These are phyloP conservation scores for Chouioia cunea DNA, from an alignment of 2,888 invertebrate genomes.

Conservation along the genomic window DNA sequence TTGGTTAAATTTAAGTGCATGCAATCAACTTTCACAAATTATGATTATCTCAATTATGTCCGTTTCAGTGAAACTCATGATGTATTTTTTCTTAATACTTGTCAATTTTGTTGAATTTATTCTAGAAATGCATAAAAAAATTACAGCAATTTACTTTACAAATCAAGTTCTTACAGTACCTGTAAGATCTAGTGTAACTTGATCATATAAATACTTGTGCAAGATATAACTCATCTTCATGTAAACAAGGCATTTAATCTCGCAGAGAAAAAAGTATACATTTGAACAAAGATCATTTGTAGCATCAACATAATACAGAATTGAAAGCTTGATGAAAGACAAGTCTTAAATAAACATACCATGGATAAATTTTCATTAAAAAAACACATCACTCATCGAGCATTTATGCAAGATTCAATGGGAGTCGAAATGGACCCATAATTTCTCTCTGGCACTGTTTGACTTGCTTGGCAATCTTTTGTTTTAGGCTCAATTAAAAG, in stretches of 20 bases:
- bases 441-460: constrained; percentile 45
- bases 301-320: constrained; percentile 28
- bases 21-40: too few species aligned
- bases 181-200: too few species aligned
- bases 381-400: constrained; percentile 39
- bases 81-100: constrained; percentile 26
- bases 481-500: constrained; percentile 41
- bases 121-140: constrained; percentile 40
- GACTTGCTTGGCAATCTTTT: constrained; percentile 32
- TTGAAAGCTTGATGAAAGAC: constrained; percentile 34
- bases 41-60: too few species aligned
- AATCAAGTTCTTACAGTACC: constrained; percentile 35
- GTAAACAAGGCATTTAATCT: constrained; percentile 34
- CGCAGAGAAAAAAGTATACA: constrained; percentile 23
- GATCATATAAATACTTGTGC: constrained; percentile 44
- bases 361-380: constrained; percentile 19
- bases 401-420: constrained; percentile 34
- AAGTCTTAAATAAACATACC: constrained; percentile 15
- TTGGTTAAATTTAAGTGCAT: too few species aligned
- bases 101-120: constrained; percentile 25
- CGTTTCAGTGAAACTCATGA: too few species aligned
- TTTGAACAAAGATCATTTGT: constrained; percentile 17
- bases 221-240: constrained; percentile 33
- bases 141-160: constrained; percentile 41
- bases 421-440: constrained; percentile 14